Conservation (phyloP, 2,797 vertebrate species). For the Pangasius macronema region DNA sequence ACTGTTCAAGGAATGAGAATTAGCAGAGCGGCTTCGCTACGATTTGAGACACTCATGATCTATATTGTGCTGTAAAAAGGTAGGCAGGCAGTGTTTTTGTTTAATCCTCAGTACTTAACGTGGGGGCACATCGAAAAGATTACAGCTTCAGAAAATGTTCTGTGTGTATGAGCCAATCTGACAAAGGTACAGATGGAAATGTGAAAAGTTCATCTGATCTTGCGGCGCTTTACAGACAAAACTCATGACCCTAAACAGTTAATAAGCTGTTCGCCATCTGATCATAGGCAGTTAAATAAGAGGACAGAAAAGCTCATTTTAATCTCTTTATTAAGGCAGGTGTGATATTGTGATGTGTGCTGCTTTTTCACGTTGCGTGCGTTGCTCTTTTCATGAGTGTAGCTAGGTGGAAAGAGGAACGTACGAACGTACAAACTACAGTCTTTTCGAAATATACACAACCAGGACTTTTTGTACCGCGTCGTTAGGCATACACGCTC, state of each 20-base stretch:
- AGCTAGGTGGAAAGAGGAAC: neutral
- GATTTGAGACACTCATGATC: neutral
- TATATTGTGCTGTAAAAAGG: neutral
- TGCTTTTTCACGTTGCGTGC: neutral
- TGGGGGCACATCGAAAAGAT: neutral
- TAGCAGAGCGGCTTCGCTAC: neutral
- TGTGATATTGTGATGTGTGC: neutral
- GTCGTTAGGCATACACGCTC: neutral
- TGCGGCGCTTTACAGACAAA: neutral
- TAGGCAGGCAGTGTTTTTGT: neutral
- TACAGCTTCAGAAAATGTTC: neutral
- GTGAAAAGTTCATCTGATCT: neutral
- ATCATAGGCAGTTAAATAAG: too few relatives aligned
- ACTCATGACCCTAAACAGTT: neutral
- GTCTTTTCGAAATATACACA: neutral
- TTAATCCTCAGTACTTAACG: neutral
- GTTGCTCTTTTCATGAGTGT: neutral
- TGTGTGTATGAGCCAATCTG: neutral
- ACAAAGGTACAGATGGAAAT: neutral
- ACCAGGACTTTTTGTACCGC: neutral
- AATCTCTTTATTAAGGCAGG: too few relatives aligned
- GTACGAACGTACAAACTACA: neutral
- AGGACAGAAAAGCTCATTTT: neutral
- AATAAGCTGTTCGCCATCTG: neutral
- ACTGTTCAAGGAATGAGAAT: neutral